Evolutionary conservation across 2,113 vertebrate genomes (phyloP), one percentile per base, ranked within the genome.

Genomic region (Nothocercus nigrocapillus): DNA sequence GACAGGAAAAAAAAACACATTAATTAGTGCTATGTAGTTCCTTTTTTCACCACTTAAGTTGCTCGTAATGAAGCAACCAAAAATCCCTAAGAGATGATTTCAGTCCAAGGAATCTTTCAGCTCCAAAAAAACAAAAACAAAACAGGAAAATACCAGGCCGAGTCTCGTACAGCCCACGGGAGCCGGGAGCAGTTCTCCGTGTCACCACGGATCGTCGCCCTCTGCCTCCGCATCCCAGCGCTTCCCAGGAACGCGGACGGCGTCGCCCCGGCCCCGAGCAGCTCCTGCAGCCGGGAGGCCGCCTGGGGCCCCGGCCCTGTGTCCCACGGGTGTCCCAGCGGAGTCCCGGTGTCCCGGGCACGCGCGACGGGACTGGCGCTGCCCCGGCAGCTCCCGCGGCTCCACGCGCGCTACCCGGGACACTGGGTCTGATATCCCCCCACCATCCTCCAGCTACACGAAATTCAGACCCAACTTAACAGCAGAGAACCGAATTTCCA

Each of bases 131-230:
- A 47, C 13, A 44, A 51, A 59, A 42, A 13, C n/a, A 42, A 42
- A 42, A 4, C 9, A 42, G 40, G 9, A 42, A 42, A 42, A 42
- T 10, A 42, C 9, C 9, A 42, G 17, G 27, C 8, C 4, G 27
- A 58, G 34, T 21, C 67, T 36, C n/a, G 11, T 19, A 34, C 30
- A 49, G 30, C 47, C 11, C 14, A 16, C 34, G 10, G 87, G 0
- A 88, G 59, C 61, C 28, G 59, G 16, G 59, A 80, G 93, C 86
- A 88, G 19, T 95, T 96, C 95, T 44, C 76, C 0, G 0, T 4
- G 38, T 16, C 53, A 76, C 94, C 96, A 95, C 95, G 68, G 67
- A 69, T 27, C 11, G 95, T 95, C 96, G 82, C 94, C 91, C 88
- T 85, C 76, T 25, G 78, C 11, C 86, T 81, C 61, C 49, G 1